Percentiles rank a stretch among this genome's conserved stretches.
Evolutionary conservation across 2,797 vertebrate genomes (phyloP).

Genomic region (Halcyon chelicuti): DNA sequence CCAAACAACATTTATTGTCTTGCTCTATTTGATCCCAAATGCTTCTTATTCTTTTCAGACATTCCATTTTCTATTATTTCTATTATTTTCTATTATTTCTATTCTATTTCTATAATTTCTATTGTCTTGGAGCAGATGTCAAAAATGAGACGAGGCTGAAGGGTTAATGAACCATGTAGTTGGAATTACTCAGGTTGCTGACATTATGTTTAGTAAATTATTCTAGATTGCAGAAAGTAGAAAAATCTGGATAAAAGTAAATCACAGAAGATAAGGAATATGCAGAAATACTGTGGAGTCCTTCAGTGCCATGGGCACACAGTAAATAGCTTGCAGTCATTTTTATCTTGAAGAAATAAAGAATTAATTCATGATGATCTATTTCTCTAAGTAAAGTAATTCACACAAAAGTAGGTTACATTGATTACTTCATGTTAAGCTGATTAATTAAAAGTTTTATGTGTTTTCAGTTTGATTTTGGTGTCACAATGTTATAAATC

Average conservation of each 20-base stretch:
- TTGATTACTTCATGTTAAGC: background rate
- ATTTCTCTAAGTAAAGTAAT: background rate
- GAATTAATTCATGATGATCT: background rate
- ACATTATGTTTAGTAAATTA: background rate
- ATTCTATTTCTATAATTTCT: background rate
- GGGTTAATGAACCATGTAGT: background rate
- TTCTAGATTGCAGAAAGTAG: background rate
- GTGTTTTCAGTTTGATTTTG: background rate
- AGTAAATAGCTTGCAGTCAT: background rate
- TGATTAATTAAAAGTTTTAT: background rate
- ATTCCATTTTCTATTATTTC: too few species aligned
- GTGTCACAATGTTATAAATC: background rate
- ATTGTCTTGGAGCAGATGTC: background rate
- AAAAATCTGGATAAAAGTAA: background rate
- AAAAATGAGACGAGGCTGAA: background rate
- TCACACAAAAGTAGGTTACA: background rate
- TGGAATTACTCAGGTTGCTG: background rate
- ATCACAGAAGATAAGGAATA: background rate
- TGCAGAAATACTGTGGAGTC: background rate
- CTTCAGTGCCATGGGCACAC: background rate
- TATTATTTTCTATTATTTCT: too few species aligned
- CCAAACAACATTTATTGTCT: background rate
- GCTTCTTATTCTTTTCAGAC: background rate
- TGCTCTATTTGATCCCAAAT: background rate
- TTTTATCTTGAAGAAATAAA: constrained; percentile 1